Evolutionary conservation across 2,113 vertebrate genomes (phyloP), one percentile per base, ranked within the genome.

Genomic region (Microcebus griseorufus): DNA sequence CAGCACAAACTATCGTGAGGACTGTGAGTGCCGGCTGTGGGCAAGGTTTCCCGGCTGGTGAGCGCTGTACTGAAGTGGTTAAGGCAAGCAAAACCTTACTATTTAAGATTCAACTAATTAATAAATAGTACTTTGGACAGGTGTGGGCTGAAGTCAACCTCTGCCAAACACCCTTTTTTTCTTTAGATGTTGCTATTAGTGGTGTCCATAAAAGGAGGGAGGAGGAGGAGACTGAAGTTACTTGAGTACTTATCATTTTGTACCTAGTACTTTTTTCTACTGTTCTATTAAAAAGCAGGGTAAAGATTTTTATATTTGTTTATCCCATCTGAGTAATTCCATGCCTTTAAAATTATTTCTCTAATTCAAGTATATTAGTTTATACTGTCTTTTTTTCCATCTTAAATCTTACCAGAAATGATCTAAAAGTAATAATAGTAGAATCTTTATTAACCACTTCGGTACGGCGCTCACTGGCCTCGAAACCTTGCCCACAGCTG

Each of bases 291-390:
- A 92, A 90, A 27, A 80, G 51, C 17, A 87, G 67, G 51, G 87
- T 48, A 51, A 34, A 92, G 16, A 95, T 75, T 83, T 95, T 89
- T 67, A 34, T 67, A 80, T 82, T 90, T 85, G 86, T n/a, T 64
- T 96, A 60, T 37, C 64, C 51, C 39, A 72, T 86, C 34, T 79
- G 83, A 93, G 34, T 84, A n/a, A 81, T 84, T 89, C 64, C 79
- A 88, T 39, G 4, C 6, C 72, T 65, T 81, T 85, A 23, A 89
- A 84, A 84, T 70, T 69, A 90, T 37, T 84, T 92, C 34, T 88
- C 51, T 78, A 78, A 90, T 60, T 97, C 45, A 89, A 92, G 27
- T 85, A 75, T 13, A 92, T 90, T 75, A 88, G 65, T 89, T 93
- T 89, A 82, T 60, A 27, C 2, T 88, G 29, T 9, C 27, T 69